Percentiles rank a stretch among this genome's conserved stretches.
Evolutionary conservation across 2,797 vertebrate species (phyloP).

Genomic region (Zalophus californianus): DNA sequence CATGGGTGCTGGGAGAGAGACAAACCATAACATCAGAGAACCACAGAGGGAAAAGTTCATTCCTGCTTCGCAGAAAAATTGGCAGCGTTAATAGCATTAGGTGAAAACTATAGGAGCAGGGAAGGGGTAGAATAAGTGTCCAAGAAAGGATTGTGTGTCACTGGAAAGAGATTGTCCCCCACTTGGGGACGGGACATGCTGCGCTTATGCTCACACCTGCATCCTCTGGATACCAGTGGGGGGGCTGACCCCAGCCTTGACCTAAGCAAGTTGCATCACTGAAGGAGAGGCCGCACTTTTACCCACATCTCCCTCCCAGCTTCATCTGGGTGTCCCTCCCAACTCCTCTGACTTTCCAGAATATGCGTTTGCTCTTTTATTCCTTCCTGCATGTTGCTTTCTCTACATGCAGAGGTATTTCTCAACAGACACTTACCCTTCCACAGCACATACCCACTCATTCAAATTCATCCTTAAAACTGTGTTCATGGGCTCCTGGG

Average conservation of each 20-base stretch:
- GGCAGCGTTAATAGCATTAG: too few relatives aligned
- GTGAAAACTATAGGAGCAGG: not conserved
- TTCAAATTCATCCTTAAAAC: not conserved
- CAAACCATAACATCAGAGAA: not conserved
- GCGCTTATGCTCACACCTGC: not conserved
- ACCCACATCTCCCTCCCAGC: not conserved
- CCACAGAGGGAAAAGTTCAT: not conserved
- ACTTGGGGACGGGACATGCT: not conserved
- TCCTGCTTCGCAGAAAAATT: not conserved
- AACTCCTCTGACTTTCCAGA: not conserved
- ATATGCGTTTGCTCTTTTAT: fast-evolving
- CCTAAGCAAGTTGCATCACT: too few relatives aligned
- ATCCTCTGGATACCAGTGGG: too few relatives aligned
- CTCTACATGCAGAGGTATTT: not conserved
- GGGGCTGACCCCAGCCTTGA: not conserved
- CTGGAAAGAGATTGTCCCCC: too few relatives aligned
- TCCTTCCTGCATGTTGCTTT: not conserved
- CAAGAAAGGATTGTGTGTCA: fast-evolving
- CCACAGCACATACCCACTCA: too few relatives aligned
- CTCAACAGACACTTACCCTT: not conserved
- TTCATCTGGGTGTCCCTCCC: not conserved
- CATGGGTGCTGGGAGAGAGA: not conserved
- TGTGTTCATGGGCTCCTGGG: fast-evolving
- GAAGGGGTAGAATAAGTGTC: not conserved
- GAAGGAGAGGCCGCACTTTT: not conserved